phyloP scores from a whole-genome alignment of 2,113 vertebrate species.

The Struthio camelus region DNA sequence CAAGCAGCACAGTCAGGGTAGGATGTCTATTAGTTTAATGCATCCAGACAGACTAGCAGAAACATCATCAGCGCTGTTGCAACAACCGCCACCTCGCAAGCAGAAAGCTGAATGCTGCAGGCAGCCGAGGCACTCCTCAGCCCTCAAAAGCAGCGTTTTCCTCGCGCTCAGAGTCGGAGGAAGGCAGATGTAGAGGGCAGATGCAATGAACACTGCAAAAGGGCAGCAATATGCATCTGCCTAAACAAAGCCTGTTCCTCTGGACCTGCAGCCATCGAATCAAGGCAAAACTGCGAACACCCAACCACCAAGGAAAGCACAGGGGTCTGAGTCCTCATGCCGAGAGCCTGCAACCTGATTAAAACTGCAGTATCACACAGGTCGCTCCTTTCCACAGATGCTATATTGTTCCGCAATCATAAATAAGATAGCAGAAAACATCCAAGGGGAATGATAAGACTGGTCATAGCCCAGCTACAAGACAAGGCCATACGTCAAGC shows the following conservation, averaged over 20 bases:
- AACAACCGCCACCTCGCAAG: accelerated
- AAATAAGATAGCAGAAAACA: background rate
- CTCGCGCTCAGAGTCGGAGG: background rate
- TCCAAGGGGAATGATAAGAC: background rate
- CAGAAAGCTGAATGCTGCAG: accelerated
- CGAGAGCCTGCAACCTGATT: background rate
- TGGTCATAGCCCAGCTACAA: background rate
- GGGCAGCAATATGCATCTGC: background rate
- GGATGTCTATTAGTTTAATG: accelerated
- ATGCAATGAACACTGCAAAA: background rate
- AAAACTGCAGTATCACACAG: background rate
- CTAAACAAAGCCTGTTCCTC: background rate
- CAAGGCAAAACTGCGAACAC: background rate
- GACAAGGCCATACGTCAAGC: background rate
- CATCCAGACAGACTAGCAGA: background rate
- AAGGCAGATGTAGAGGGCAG: background rate
- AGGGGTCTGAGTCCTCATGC: background rate
- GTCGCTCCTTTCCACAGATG: background rate
- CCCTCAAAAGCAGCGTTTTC: background rate
- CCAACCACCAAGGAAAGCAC: background rate
- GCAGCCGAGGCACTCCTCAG: background rate
- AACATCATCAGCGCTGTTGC: accelerated
- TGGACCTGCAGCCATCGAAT: background rate
- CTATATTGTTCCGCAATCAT: background rate
- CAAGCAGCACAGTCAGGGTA: accelerated